phyloP scores from a whole-genome alignment of 2,797 vertebrate species.

The Crotalus adamanteus region DNA sequence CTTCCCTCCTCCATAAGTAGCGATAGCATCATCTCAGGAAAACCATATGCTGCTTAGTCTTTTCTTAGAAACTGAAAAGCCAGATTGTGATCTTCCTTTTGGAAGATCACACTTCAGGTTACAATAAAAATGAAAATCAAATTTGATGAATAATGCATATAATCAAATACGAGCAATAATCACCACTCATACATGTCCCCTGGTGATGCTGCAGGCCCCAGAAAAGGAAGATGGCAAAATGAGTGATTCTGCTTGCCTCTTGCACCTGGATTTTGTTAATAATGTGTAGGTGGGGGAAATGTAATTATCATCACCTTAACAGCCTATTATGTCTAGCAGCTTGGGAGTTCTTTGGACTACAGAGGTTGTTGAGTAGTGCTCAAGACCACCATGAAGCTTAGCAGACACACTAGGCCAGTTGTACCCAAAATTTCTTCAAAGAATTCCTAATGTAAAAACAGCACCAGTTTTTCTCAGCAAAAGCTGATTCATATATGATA shows the following conservation, averaged over 20 bases:
- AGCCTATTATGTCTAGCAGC: slow-evolving; percentile 5
- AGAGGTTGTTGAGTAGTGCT: background rate
- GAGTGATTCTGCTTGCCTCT: background rate
- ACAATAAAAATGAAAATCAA: slow-evolving; percentile 27
- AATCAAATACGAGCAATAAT: slow-evolving; percentile 21
- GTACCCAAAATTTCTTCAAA: background rate
- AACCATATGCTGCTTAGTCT: background rate
- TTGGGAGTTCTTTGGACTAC: slow-evolving; percentile 5
- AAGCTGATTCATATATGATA: background rate
- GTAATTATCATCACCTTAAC: slow-evolving; percentile 23
- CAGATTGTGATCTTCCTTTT: slow-evolving; percentile 18
- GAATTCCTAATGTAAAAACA: background rate
- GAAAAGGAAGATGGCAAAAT: background rate
- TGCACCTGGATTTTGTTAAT: slow-evolving; percentile 24
- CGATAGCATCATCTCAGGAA: background rate
- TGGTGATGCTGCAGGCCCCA: background rate
- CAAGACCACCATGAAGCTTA: slow-evolving; percentile 5
- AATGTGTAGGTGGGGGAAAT: background rate
- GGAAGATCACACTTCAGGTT: slow-evolving; percentile 1
- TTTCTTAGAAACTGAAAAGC: background rate
- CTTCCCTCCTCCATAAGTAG: background rate
- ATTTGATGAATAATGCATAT: slow-evolving; percentile 21
- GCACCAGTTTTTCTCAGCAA: background rate
- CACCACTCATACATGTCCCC: background rate
- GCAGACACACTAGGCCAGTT: background rate